phyloP scores from a whole-genome alignment of 1,140 invertebrate species.

The Trichonephila clavata region DNA sequence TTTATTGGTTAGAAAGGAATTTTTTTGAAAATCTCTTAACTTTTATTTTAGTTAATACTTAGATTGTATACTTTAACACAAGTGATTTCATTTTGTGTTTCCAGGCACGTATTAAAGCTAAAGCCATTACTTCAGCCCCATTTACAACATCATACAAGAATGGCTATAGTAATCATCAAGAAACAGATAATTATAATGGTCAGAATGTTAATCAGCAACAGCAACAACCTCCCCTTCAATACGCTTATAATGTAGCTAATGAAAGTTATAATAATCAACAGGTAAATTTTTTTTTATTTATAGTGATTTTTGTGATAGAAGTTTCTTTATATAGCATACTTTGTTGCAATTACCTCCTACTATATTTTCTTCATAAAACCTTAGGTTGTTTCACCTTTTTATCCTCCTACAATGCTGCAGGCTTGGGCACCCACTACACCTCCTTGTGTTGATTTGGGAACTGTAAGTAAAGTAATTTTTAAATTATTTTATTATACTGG shows the following conservation, averaged over 20 bases:
- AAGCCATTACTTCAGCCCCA: slow-evolving; percentile 88
- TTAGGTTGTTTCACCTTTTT: slow-evolving; percentile 78
- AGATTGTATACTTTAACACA: no score
- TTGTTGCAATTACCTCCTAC: not conserved
- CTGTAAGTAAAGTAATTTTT: slow-evolving; percentile 67
- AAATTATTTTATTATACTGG: not conserved
- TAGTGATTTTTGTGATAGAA: not conserved
- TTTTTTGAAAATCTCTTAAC: no score
- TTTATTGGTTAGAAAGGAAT: no score
- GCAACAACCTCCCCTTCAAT: slow-evolving; percentile 73
- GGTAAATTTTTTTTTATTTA: slow-evolving; percentile 21
- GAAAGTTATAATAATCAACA: slow-evolving; percentile 74
- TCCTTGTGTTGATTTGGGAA: slow-evolving; percentile 78
- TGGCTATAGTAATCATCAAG: slow-evolving; percentile 79
- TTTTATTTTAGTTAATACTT: no score
- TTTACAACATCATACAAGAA: slow-evolving; percentile 82
- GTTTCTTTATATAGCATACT: not conserved
- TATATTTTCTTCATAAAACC: not conserved
- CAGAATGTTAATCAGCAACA: slow-evolving; percentile 78
- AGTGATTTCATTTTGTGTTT: slow-evolving; percentile 30
- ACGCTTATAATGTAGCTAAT: slow-evolving; percentile 71
- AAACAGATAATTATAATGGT: slow-evolving; percentile 41
- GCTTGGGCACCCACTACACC: slow-evolving; percentile 77
- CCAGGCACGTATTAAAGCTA: slow-evolving; percentile 91
- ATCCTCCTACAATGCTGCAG: slow-evolving; percentile 78